Evolutionary conservation across 2,888 invertebrate species (phyloP), one percentile per base, ranked within the genome.

Genomic region (Saturnia japonica): DNA sequence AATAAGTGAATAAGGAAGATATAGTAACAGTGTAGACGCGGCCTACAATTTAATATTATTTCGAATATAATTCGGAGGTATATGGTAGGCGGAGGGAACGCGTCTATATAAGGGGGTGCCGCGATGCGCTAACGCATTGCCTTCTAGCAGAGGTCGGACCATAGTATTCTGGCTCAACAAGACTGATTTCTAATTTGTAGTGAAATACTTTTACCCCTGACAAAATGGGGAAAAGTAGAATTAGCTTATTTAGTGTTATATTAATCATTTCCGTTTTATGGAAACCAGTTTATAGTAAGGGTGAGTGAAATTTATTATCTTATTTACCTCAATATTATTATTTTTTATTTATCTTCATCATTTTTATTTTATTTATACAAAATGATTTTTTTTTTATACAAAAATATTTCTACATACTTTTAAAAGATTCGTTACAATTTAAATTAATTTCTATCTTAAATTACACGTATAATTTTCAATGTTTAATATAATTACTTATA

Each of bases 211-310:
- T 80, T 78, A 82, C 91, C 93, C 92, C 86, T 78, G 76, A 71
- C 80, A 91, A 79, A 74, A 93, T 93, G 93, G 93, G 92, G 92
- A 84, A 82, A 77, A 81, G 81, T 90, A 89, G 82, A 78, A 82
- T 89, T 85, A 90, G 91, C 85, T 87, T 90, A 81, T 87, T 89
- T 80, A 87, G 93, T 93, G 93, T 88, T 82, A 77, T 91, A 73
- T 79, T 91, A 75, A 78, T 90, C 78, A 79, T 93, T 83, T 86
- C 91, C 83, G 89, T 93, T 87, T 85, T 93, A 84, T 93, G 93
- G 93, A 90, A 88, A 79, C 90, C 93, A 34, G 89, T 88, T 54
- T 78, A 77, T 51, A 79, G 83, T 73, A 79, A 86, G 72, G 91
- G 93, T 93, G 73, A 91, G 93, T 93, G 74, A 72, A 75, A 71